Percentiles rank a stretch among this genome's conserved stretches.
phyloP scores from a whole-genome alignment of 2,888 invertebrate genomes.

The Halictus ligatus region DNA sequence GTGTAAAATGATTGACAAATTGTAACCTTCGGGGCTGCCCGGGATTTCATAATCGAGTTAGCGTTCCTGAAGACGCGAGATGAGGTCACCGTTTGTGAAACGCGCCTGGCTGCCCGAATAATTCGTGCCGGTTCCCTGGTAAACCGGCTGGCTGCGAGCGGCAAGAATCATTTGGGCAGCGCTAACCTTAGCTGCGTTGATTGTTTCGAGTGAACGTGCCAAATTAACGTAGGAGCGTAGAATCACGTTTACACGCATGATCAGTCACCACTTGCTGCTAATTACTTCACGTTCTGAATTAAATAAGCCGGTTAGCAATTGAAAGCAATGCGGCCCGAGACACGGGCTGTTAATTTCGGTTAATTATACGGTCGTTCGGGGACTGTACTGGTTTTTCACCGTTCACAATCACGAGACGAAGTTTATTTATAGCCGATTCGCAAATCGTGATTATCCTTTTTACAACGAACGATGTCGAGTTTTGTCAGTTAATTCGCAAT shows the following conservation, averaged over 20 bases:
- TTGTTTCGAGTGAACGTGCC: conserved; percentile 8
- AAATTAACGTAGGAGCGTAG: conserved; percentile 4
- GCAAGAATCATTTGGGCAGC: background rate
- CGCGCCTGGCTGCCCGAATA: background rate
- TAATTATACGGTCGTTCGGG: background rate
- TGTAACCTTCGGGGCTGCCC: conserved; percentile 9
- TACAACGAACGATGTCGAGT: background rate
- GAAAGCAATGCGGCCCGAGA: background rate
- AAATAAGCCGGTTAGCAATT: background rate
- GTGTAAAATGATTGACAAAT: conserved; percentile 2
- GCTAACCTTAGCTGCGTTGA: background rate
- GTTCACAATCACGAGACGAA: background rate
- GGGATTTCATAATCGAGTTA: conserved; percentile 16
- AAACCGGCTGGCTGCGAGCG: background rate
- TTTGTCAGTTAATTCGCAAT: background rate
- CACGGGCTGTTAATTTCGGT: background rate
- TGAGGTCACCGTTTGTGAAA: conserved; percentile 25
- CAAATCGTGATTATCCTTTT: background rate
- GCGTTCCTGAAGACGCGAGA: background rate
- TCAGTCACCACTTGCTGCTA: background rate
- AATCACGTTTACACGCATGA: conserved; percentile 1
- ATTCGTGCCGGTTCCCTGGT: background rate
- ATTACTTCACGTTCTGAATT: background rate
- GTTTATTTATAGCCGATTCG: background rate
- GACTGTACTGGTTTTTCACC: background rate